Conservation (phyloP, 2,888 invertebrate genomes). For the Stenurella melanura region DNA sequence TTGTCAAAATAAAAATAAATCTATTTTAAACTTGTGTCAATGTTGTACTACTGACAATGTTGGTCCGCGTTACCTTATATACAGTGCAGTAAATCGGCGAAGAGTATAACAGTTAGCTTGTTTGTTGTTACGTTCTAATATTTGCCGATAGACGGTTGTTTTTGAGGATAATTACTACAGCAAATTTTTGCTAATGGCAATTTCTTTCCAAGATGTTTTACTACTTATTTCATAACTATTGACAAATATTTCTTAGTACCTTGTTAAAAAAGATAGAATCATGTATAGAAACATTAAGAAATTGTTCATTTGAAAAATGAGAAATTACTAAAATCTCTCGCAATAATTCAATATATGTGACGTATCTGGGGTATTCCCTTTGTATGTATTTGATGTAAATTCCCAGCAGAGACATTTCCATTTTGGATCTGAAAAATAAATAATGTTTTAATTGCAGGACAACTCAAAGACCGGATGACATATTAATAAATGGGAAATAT, state of each 20-base stretch:
- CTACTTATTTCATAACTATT: not conserved
- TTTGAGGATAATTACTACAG: too few relatives aligned
- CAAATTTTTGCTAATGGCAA: too few relatives aligned
- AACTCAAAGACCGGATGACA: slow-evolving; percentile 42
- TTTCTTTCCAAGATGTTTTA: not conserved
- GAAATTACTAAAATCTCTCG: not conserved
- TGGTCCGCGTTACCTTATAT: too few relatives aligned
- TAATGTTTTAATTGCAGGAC: slow-evolving; percentile 31
- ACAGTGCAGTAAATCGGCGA: too few relatives aligned
- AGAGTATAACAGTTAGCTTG: too few relatives aligned
- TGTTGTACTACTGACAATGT: too few relatives aligned
- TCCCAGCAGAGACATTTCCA: slow-evolving; percentile 23
- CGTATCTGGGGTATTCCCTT: slow-evolving; percentile 29
- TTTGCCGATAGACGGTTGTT: too few relatives aligned
- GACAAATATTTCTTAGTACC: not conserved
- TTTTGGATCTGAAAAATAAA: slow-evolving; percentile 26
- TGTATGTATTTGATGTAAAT: slow-evolving; percentile 32
- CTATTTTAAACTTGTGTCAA: too few relatives aligned
- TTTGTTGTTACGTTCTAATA: too few relatives aligned
- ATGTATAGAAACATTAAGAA: not conserved
- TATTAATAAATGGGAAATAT: slow-evolving; percentile 51
- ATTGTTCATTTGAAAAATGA: not conserved
- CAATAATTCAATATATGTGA: slow-evolving; percentile 14
- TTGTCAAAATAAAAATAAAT: too few relatives aligned
- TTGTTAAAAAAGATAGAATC: not conserved